Conservation (phyloP, 2,888 invertebrate genomes). For the Drosophila seclusa region DNA sequence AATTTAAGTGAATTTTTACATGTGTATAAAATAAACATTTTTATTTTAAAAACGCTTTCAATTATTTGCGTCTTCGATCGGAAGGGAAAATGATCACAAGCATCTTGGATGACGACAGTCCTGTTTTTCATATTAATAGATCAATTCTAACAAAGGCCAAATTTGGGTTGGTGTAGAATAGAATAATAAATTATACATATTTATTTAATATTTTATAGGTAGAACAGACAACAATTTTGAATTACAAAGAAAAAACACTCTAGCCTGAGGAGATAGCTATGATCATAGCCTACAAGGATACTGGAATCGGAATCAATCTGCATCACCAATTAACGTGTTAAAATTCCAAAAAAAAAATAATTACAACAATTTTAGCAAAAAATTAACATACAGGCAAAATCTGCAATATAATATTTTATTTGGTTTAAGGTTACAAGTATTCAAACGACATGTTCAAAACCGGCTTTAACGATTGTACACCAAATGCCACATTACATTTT, state of each 20-base stretch:
- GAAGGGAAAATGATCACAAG: neutral
- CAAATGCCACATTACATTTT: neutral
- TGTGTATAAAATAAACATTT: slow-evolving; percentile 71
- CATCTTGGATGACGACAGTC: neutral
- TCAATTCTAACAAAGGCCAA: neutral
- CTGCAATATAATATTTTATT: neutral
- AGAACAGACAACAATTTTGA: too few species aligned
- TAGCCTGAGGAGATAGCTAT: neutral
- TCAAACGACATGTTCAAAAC: too few species aligned
- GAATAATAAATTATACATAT: too few species aligned
- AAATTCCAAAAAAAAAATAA: too few species aligned
- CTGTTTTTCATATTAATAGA: neutral
- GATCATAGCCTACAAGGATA: neutral
- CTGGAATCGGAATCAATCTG: neutral
- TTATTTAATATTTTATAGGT: too few species aligned
- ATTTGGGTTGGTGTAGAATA: neutral
- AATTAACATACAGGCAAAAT: neutral
- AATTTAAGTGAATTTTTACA: slow-evolving; percentile 67
- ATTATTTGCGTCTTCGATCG: neutral
- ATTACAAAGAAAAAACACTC: neutral
- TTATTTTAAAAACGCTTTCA: slow-evolving; percentile 36
- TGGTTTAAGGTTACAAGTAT: neutral
- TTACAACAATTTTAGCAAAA: too few species aligned
- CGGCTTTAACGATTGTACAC: too few species aligned
- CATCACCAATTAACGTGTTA: too few species aligned